Base-by-base conservation (phyloP, 92 coral and sea anemone species). In the Pocillopora grandis region DNA sequence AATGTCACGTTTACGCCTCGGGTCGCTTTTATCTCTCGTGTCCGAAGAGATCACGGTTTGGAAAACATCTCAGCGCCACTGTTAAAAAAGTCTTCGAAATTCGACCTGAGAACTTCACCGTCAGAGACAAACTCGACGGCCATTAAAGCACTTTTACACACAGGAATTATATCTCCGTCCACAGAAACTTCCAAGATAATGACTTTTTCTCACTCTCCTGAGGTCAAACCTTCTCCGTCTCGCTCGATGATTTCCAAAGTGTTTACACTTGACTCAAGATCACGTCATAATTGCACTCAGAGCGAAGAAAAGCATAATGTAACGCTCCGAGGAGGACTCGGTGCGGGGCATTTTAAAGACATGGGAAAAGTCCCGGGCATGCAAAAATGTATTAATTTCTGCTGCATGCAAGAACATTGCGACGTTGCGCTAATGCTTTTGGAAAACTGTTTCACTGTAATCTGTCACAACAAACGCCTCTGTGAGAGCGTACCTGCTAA, bases 401-500 rank as follows among this genome's bases (percentile, higher is more conserved):
- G 98, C 76, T 94, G 98, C 75, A 79, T 60, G 8, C 81, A 84
- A 18, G 63, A 76, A 52, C 77, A 85, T 35, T 94, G 98, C 75
- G 88, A 94, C 72, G 90, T 94, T 9, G 98, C 95, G 3, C 65
- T 94, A 80, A 79, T 92, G 87, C 65, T 94, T n/a, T 78, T 92
- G n/a, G 82, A 71, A 15, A 82, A 91, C 80, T 94, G 98, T 87
- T 94, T 92, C 21, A 78, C 90, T 10, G 95, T 94, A 23, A 17
- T 81, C 18, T 94, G 98, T 72, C 72, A 73, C 27, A 65, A 87
- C 84, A 81, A 86, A n/a, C 84, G 49, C 12, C 88, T 87, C n/a
- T 96, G 99, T 69, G 82, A 78, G 62, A 82, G 95, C 70, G 92
- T 92, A n/a, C 99, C 99, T 76, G 94, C 88, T 20, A 90, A 90